Conservation (phyloP, 2,888 invertebrate species). For the Ptilodon capucinus region DNA sequence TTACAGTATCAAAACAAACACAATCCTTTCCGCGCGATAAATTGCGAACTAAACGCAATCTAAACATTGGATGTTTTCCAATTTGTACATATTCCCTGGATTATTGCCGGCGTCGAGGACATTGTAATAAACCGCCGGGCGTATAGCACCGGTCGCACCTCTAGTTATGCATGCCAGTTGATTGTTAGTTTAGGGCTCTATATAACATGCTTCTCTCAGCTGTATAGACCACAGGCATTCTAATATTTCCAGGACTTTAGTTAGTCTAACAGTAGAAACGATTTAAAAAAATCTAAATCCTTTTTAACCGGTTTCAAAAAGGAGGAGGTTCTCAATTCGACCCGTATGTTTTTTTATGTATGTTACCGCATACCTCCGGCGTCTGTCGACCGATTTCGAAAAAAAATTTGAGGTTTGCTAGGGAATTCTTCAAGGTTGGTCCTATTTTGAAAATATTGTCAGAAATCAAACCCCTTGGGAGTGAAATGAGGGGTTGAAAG, state of each 20-base stretch:
- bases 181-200: conserved; percentile 45
- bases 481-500: too few relatives aligned
- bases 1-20: too few relatives aligned
- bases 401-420: too few relatives aligned
- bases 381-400: too few relatives aligned
- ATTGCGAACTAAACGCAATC: not conserved
- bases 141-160: conserved; percentile 11
- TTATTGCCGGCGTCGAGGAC: not conserved
- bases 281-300: too few relatives aligned
- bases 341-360: too few relatives aligned
- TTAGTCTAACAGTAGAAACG: not conserved
- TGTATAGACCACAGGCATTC: not conserved
- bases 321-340: too few relatives aligned
- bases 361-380: too few relatives aligned
- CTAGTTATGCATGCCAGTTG: conserved; percentile 30
- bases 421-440: too few relatives aligned
- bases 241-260: not conserved
- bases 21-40: not conserved
- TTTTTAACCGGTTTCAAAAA: too few relatives aligned
- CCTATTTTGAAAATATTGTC: too few relatives aligned
- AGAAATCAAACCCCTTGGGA: too few relatives aligned
- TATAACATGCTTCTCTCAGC: conserved; percentile 31
- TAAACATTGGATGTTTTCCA: not conserved
- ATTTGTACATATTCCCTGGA: not conserved
- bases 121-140: not conserved